A percentile compares a stretch with the other conserved stretches of the same genome.
Conservation (phyloP, 2,888 invertebrate species). For the Trissolcus japonicus region DNA sequence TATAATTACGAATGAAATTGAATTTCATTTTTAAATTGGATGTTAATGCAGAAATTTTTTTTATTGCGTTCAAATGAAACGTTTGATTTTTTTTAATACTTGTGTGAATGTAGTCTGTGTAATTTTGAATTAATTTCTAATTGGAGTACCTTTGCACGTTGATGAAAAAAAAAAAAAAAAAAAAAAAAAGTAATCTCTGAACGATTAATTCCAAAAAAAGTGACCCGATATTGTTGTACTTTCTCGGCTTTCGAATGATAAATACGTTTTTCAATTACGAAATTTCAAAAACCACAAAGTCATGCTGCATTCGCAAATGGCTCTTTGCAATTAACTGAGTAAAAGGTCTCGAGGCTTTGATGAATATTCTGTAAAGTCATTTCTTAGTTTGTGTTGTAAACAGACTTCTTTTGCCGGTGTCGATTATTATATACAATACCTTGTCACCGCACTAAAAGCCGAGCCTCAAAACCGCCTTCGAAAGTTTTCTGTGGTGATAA, state of each 20-base stretch:
- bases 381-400: not conserved
- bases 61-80: too few species aligned
- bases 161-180: too few species aligned
- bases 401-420: conserved; percentile 7
- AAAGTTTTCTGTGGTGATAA: conserved; percentile 35
- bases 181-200: too few species aligned
- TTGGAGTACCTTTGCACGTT: too few species aligned
- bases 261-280: conserved; percentile 5
- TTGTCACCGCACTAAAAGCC: conserved; percentile 7
- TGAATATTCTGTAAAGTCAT: conserved; percentile 9
- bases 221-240: not conserved
- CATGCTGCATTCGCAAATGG: not conserved
- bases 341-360: conserved; percentile 21
- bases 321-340: conserved; percentile 9
- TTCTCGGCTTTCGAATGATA: conserved; percentile 1
- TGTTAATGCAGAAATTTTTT: too few species aligned
- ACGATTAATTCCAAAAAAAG: not conserved
- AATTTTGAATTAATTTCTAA: too few species aligned
- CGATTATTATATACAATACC: conserved; percentile 15
- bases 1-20: too few species aligned
- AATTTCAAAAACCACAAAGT: conserved; percentile 10
- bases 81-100: too few species aligned
- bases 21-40: too few species aligned
- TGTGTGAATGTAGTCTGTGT: too few species aligned
- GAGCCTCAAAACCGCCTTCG: conserved; percentile 9